These are phyloP conservation scores for Corydoras maculifer DNA, from an alignment of 2,113 vertebrate genomes.

Conservation along the genomic window DNA sequence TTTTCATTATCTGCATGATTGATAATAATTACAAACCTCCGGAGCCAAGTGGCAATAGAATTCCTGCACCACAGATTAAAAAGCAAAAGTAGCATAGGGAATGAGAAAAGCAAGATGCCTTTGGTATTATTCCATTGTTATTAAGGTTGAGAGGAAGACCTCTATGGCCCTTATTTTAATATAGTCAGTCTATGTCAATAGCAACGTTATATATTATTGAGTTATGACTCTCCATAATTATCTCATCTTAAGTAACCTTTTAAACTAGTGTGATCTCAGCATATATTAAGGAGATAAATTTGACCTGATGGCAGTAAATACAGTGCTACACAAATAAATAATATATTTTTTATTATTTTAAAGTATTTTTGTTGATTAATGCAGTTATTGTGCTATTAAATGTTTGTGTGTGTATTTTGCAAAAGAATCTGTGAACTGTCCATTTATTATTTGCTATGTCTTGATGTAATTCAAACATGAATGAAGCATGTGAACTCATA, in stretches of 20 bases:
- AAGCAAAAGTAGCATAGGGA: slow-evolving; percentile 1
- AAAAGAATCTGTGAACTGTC: too few species aligned
- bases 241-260: slow-evolving; percentile 5
- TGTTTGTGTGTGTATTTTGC: too few species aligned
- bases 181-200: neutral
- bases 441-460: too few species aligned
- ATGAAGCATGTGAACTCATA: too few species aligned
- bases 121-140: slow-evolving; percentile 9
- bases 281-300: neutral
- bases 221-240: slow-evolving; percentile 22
- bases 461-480: too few species aligned
- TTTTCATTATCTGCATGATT: neutral
- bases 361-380: too few species aligned
- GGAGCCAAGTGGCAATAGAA: neutral
- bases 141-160: slow-evolving; percentile 5
- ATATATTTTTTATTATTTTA: too few species aligned
- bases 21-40: neutral
- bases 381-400: too few species aligned
- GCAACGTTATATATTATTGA: neutral
- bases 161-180: neutral
- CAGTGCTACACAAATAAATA: too few species aligned
- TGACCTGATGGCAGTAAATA: too few species aligned
- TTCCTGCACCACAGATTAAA: neutral
- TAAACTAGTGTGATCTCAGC: slow-evolving; percentile 5
- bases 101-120: neutral